These are phyloP conservation scores for Geopemphigus sp. DNA, from an alignment of 1,140 invertebrate species.

Conservation along the genomic window DNA sequence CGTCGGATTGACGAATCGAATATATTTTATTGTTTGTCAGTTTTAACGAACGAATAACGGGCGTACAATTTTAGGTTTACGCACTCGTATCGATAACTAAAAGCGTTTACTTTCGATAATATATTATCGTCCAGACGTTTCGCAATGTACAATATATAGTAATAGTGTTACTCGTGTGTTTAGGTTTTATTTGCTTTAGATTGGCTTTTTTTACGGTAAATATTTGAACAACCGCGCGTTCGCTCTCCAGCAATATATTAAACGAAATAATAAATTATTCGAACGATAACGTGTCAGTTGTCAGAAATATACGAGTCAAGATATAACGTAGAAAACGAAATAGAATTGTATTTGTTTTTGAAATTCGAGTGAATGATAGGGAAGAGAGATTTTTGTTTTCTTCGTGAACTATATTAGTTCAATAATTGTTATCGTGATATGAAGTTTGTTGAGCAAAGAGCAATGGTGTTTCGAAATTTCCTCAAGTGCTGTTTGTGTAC, in stretches of 20 bases:
- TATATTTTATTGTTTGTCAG: too few relatives aligned
- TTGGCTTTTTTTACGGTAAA: not conserved
- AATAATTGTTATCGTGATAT: too few relatives aligned
- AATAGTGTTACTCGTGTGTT: too few relatives aligned
- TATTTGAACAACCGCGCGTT: not conserved
- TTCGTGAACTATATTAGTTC: not conserved
- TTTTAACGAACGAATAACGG: too few relatives aligned
- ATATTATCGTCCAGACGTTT: too few relatives aligned
- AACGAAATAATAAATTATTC: not conserved
- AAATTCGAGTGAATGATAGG: not conserved
- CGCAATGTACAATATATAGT: too few relatives aligned
- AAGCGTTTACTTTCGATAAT: too few relatives aligned
- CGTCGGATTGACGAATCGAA: too few relatives aligned
- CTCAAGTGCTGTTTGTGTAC: not conserved
- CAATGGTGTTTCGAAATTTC: not conserved
- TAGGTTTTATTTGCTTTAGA: too few relatives aligned
- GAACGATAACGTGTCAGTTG: not conserved
- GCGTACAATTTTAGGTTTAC: too few relatives aligned
- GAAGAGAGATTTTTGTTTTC: not conserved
- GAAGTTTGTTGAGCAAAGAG: not conserved
- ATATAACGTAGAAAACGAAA: not conserved
- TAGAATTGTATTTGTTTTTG: not conserved
- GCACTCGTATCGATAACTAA: too few relatives aligned
- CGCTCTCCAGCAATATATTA: not conserved
- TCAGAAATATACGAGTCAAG: not conserved